These are phyloP conservation scores for Chydorus sphaericus DNA, from an alignment of 2,888 invertebrate species.

Conservation along the genomic window DNA sequence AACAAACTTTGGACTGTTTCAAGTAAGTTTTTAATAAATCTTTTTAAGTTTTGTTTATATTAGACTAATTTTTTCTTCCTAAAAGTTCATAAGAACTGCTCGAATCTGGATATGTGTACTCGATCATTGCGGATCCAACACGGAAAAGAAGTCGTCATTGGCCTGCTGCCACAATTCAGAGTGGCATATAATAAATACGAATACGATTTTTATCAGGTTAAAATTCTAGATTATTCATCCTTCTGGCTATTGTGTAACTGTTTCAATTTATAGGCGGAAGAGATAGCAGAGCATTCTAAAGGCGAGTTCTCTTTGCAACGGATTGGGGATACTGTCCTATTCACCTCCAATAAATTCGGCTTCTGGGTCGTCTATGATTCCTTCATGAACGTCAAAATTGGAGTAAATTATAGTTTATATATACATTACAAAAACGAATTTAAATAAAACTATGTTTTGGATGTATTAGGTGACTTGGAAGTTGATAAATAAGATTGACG, in stretches of 20 bases:
- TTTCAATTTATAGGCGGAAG: constrained; percentile 34
- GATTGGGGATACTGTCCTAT: constrained; percentile 50
- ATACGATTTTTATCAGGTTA: constrained; percentile 28
- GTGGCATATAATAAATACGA: constrained; percentile 45
- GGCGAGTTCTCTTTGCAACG: constrained; percentile 49
- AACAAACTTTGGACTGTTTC: constrained; percentile 53
- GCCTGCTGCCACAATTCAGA: constrained; percentile 45
- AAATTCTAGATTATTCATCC: background rate
- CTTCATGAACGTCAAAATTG: constrained; percentile 52
- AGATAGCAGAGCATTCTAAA: constrained; percentile 42
- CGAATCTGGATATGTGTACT: constrained; percentile 37
- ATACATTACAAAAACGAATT: background rate
- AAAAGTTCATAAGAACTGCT: constrained; percentile 49
- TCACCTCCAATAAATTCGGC: constrained; percentile 51
- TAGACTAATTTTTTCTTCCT: constrained; percentile 20
- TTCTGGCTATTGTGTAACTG: background rate
- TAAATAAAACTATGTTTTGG: constrained; percentile 10
- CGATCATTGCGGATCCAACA: constrained; percentile 48
- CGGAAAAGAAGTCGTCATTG: constrained; percentile 38
- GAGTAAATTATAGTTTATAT: constrained; percentile 34
- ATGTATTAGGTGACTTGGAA: constrained; percentile 38
- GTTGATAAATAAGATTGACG: constrained; percentile 48
- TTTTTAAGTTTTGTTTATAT: constrained; percentile 4
- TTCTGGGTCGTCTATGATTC: constrained; percentile 55
- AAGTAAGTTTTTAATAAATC: constrained; percentile 18